Evolutionary conservation across 2,113 vertebrate genomes (phyloP).

Genomic region (Heliornis fulica): DNA sequence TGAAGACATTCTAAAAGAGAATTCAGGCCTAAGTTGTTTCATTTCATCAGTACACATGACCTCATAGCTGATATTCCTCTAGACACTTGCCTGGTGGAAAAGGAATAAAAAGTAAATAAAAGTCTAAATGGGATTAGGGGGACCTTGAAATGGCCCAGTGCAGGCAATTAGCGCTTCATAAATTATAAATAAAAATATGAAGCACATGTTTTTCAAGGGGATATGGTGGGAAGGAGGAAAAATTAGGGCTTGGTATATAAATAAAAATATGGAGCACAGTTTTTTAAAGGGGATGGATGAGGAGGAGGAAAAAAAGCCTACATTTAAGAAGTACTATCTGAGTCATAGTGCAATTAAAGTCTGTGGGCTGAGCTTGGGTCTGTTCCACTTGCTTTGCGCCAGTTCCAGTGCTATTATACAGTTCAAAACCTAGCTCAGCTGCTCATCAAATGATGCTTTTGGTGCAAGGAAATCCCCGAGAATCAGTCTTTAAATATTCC

Average conservation of each 20-base stretch:
- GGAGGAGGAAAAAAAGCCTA: not conserved
- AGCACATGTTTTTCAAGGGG: not conserved
- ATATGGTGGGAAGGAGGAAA: not conserved
- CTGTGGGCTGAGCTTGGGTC: not conserved
- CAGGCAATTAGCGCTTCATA: not conserved
- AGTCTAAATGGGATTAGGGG: not conserved
- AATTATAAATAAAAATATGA: not conserved
- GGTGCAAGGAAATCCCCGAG: not conserved
- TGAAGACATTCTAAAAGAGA: not conserved
- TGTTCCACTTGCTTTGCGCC: not conserved
- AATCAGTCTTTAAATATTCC: not conserved
- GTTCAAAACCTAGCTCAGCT: not conserved
- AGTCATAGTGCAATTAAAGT: constrained; percentile 10
- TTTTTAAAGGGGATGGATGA: not conserved
- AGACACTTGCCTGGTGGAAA: not conserved
- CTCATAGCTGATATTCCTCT: not conserved
- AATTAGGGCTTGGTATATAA: not conserved
- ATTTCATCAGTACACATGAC: not conserved
- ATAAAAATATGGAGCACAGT: not conserved
- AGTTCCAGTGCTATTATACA: not conserved
- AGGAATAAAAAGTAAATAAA: not conserved
- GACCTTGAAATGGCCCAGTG: not conserved
- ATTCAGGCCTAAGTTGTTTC: not conserved
- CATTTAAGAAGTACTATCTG: not conserved
- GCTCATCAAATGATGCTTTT: not conserved